phyloP scores from a whole-genome alignment of 2,113 vertebrate species.

The Echinops telfairi region DNA sequence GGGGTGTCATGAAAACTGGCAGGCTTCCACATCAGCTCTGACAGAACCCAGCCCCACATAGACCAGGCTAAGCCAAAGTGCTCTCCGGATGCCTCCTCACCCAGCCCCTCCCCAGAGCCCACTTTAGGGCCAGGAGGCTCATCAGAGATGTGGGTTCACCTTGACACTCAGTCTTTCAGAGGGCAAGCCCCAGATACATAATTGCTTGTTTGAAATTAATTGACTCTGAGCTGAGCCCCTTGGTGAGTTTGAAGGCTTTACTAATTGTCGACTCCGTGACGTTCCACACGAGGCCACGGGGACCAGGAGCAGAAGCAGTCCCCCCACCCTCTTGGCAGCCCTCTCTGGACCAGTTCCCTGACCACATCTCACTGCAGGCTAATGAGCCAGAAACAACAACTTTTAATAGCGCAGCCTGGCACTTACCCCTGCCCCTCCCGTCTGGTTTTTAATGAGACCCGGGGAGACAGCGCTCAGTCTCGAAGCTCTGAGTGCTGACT shows the following conservation, averaged over 20 bases:
- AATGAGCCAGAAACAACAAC: background rate
- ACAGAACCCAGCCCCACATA: background rate
- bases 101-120: background rate
- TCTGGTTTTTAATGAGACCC: slow-evolving; percentile 31
- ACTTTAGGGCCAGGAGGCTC: no score
- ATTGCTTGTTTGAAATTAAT: slow-evolving; percentile 57
- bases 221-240: slow-evolving; percentile 2
- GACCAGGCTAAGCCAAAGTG: no score
- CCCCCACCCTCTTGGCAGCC: background rate
- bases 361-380: background rate
- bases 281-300: background rate
- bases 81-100: background rate
- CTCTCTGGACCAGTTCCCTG: background rate
- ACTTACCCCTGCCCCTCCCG: background rate
- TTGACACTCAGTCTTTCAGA: background rate
- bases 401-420: background rate
- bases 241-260: background rate
- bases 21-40: background rate
- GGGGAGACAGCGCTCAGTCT: background rate
- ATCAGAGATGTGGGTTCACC: background rate
- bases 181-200: background rate
- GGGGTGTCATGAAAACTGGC: background rate
- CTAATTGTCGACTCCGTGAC: background rate
- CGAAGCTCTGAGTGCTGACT: background rate
- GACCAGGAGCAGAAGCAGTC: background rate